phyloP scores from a whole-genome alignment of 2,113 vertebrate species.

The Oreochromis aureus region DNA sequence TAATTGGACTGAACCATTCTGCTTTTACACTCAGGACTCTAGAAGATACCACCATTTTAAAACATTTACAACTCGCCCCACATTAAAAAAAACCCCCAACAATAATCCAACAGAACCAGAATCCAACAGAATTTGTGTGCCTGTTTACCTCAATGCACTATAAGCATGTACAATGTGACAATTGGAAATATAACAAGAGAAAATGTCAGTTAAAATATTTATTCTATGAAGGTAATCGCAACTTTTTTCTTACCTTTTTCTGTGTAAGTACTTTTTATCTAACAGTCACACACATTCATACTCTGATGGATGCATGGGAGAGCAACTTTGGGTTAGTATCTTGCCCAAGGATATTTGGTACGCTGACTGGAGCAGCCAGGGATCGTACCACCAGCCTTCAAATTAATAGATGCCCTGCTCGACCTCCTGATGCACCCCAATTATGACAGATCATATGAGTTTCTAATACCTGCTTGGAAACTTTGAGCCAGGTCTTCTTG shows the following conservation, averaged over 20 bases:
- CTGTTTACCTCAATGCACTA: not conserved
- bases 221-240: not conserved
- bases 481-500: constrained; percentile 97
- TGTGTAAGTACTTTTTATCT: not conserved
- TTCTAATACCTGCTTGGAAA: constrained; percentile 89
- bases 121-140: not conserved
- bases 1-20: not conserved
- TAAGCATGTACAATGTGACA: not conserved
- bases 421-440: not conserved
- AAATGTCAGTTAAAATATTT: not conserved
- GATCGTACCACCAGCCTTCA: not conserved
- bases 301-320: not conserved
- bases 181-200: not conserved
- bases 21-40: not conserved
- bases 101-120: not conserved
- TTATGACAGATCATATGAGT: not conserved
- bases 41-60: not conserved
- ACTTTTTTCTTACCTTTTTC: not conserved
- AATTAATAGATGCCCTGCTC: not conserved
- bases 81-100: fast-evolving
- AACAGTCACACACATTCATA: not conserved
- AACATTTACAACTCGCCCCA: not conserved
- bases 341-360: not conserved
- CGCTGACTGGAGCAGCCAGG: not conserved
- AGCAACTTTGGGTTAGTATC: not conserved